Percentiles rank a stretch among this genome's conserved stretches.
Evolutionary conservation across 2,113 vertebrate species (phyloP).

Genomic region (Psephotus haematonotus): DNA sequence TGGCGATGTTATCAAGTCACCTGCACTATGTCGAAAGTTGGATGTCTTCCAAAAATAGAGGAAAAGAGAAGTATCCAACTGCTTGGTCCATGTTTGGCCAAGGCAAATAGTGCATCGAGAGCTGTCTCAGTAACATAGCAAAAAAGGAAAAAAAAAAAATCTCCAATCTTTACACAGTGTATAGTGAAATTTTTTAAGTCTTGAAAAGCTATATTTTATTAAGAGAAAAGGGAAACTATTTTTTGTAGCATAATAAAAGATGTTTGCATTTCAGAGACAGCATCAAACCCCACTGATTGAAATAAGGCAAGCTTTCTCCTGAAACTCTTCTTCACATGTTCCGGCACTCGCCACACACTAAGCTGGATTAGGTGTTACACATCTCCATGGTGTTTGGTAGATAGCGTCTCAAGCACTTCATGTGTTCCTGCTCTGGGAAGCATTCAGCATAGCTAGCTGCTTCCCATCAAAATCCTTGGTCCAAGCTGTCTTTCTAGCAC

Average conservation of each 20-base stretch:
- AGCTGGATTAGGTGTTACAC: background rate
- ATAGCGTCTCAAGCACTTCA: background rate
- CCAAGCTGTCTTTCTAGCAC: background rate
- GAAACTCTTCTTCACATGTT: background rate
- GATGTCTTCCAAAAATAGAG: background rate
- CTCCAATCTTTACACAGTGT: conserved; percentile 21
- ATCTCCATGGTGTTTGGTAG: background rate
- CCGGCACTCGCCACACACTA: background rate
- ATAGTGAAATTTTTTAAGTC: conserved; percentile 29
- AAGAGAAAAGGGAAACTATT: conserved; percentile 40
- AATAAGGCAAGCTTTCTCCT: background rate
- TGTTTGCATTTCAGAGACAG: conserved; percentile 54
- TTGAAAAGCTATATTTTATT: conserved; percentile 62
- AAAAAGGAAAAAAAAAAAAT: background rate
- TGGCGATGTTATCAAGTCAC: background rate
- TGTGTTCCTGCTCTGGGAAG: background rate
- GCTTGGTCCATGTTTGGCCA: background rate
- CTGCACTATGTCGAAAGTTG: background rate
- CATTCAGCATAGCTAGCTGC: background rate
- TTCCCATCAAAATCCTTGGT: background rate
- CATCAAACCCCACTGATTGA: background rate
- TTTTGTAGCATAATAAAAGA: conserved; percentile 50
- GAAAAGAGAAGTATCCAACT: background rate
- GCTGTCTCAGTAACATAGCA: background rate
- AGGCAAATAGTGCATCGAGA: background rate